phyloP scores from a whole-genome alignment of 1,140 invertebrate genomes.

The Drosophila neocordata region DNA sequence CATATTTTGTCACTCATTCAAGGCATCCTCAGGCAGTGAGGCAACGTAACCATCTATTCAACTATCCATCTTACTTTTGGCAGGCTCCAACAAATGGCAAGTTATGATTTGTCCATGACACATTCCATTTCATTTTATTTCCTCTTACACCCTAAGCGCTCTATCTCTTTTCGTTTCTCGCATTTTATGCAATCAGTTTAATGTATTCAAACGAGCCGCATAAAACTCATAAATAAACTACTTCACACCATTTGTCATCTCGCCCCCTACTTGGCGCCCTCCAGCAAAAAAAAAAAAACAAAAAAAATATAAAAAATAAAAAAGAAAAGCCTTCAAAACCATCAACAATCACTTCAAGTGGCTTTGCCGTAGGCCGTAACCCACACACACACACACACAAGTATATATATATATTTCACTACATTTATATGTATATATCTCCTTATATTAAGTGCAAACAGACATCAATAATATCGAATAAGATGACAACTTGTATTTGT shows the following conservation, averaged over 20 bases:
- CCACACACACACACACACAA: not conserved
- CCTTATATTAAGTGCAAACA: constrained; percentile 4
- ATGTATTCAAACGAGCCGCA: constrained; percentile 46
- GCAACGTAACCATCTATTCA: not conserved
- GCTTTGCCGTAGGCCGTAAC: constrained; percentile 1
- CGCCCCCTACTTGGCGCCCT: not conserved
- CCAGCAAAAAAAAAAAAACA: not conserved
- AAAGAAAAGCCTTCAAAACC: constrained; percentile 7
- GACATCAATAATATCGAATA: constrained; percentile 9
- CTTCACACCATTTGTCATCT: constrained; percentile 37
- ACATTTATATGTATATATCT: not conserved
- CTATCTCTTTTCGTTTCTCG: not conserved
- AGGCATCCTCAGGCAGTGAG: not conserved
- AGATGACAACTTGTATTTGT: constrained; percentile 1
- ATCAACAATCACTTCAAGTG: constrained; percentile 15
- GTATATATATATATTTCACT: not conserved
- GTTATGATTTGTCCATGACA: constrained; percentile 11
- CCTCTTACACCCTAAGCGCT: not conserved
- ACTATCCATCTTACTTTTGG: not conserved
- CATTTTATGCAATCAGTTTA: constrained; percentile 24
- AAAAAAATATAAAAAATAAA: no score
- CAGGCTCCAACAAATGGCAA: not conserved
- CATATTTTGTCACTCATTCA: constrained; percentile 1
- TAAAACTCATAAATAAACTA: constrained; percentile 46
- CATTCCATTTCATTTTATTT: constrained; percentile 12